Percentiles rank a stretch among this genome's conserved stretches.
Conservation (phyloP, 2,113 vertebrate genomes). For the Empidonax traillii region DNA sequence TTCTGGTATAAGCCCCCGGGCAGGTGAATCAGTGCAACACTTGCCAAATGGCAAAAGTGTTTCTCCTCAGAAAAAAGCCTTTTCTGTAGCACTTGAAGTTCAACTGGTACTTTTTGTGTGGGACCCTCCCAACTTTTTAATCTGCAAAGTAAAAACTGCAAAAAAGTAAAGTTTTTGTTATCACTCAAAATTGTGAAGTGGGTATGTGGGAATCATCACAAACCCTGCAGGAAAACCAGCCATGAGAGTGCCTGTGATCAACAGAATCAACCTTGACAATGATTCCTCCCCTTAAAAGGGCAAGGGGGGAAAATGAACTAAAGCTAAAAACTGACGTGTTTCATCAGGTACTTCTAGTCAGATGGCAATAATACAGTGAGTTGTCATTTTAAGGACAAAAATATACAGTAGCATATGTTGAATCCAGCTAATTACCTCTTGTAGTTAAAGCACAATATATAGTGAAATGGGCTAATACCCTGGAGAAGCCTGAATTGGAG, state of each 20-base stretch:
- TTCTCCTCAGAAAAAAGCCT: not conserved
- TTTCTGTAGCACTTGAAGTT: not conserved
- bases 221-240: not conserved
- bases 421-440: not conserved
- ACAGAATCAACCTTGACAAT: not conserved
- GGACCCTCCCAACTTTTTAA: not conserved
- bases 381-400: not conserved
- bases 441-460: not conserved
- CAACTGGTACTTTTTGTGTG: not conserved
- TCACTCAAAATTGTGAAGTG: not conserved
- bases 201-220: not conserved
- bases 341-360: not conserved
- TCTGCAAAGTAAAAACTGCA: not conserved
- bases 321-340: not conserved
- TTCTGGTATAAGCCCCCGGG: not conserved
- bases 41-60: not conserved
- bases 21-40: not conserved
- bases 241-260: not conserved
- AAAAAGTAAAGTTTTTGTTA: not conserved
- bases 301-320: not conserved
- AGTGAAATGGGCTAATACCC: not conserved
- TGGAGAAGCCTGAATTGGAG: not conserved
- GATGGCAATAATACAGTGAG: not conserved
- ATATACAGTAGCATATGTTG: not conserved
- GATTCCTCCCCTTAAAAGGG: not conserved